phyloP scores from a whole-genome alignment of 2,113 vertebrate genomes.

The Ellobius talpinus region DNA sequence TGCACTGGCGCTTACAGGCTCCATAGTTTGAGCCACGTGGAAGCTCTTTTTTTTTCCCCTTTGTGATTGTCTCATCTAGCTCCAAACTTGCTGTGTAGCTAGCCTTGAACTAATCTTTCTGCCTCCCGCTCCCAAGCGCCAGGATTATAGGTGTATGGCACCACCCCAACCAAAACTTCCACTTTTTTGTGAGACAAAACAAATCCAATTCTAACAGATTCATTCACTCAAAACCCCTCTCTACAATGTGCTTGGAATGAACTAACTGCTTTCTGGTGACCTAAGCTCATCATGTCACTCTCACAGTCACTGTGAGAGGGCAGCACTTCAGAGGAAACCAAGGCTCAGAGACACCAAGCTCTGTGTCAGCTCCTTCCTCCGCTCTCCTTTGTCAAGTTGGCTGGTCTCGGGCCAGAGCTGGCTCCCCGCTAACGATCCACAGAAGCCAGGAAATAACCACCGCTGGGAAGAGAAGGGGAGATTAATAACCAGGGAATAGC shows the following conservation, averaged over 20 bases:
- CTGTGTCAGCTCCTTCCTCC: neutral
- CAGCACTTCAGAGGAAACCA: neutral
- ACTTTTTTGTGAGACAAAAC: neutral
- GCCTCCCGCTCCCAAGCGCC: neutral
- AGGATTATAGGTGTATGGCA: neutral
- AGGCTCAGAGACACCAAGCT: neutral
- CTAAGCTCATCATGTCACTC: neutral
- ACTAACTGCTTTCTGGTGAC: neutral
- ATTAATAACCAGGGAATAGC: neutral
- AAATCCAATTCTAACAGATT: neutral
- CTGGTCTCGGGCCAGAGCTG: neutral
- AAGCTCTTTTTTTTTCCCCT: neutral
- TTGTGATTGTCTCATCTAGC: neutral
- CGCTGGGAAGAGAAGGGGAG: neutral
- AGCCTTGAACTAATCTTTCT: neutral
- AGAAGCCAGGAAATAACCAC: neutral
- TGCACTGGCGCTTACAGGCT: neutral
- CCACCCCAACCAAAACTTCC: neutral
- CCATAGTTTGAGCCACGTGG: neutral
- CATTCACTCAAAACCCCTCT: no score
- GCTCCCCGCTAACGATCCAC: neutral
- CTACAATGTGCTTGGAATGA: neutral
- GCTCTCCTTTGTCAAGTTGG: neutral
- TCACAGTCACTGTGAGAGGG: neutral
- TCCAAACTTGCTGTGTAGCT: neutral